A percentile compares a stretch with the other conserved stretches of the same genome.
Conservation (phyloP, 2,797 vertebrate species). For the Macropus fuliginosus region DNA sequence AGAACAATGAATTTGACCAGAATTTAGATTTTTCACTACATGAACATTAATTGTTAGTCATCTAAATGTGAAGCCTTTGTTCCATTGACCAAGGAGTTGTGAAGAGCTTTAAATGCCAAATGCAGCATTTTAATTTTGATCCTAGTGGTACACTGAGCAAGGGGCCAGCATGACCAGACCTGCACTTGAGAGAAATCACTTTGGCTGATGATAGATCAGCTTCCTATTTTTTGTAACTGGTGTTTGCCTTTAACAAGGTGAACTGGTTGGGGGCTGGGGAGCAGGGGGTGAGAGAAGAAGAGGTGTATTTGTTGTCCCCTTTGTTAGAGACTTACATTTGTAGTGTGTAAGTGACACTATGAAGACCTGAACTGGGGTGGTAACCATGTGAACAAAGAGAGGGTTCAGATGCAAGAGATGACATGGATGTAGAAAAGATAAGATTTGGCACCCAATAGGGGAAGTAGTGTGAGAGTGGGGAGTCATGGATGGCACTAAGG, state of each 20-base stretch:
- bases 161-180: background rate
- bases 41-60: background rate
- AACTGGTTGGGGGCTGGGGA: background rate
- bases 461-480: background rate
- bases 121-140: background rate
- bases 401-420: background rate
- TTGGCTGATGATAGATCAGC: background rate
- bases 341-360: background rate
- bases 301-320: background rate
- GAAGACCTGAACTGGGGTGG: background rate
- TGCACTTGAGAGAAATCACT: background rate
- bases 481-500: background rate
- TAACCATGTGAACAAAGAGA: background rate
- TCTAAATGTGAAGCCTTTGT: background rate
- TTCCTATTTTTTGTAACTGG: too few relatives aligned
- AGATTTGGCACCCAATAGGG: background rate
- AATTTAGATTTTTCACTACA: background rate
- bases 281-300: background rate
- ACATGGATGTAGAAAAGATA: background rate
- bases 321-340: background rate
- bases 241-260: too few relatives aligned
- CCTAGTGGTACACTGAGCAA: background rate
- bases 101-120: background rate
- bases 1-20: background rate
- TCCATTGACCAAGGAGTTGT: background rate